phyloP scores from a whole-genome alignment of 2,888 invertebrate genomes.

The Catocala nupta region DNA sequence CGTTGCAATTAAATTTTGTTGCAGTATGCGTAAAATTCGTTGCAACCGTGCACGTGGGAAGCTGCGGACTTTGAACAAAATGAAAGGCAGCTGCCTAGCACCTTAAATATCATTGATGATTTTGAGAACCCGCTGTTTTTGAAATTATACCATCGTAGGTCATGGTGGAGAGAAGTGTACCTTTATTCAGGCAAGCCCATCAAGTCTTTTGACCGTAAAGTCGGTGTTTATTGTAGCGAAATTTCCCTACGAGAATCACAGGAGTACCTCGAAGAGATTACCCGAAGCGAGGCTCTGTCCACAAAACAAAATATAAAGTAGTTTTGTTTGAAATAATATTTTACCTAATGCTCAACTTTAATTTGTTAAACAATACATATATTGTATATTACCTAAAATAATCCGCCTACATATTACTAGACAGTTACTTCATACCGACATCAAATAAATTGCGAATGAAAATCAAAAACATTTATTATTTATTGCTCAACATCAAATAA shows the following conservation, averaged over 20 bases:
- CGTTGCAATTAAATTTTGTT: no score
- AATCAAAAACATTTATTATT: background rate
- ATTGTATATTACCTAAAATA: no score
- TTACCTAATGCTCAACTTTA: no score
- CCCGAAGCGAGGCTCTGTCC: conserved; percentile 34
- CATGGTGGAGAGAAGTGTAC: conserved; percentile 39
- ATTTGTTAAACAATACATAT: no score
- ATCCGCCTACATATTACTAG: no score
- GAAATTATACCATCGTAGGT: conserved; percentile 46
- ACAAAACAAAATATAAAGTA: background rate
- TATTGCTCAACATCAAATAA: conserved; percentile 1
- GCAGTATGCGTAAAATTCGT: no score
- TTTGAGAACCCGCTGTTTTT: conserved; percentile 19
- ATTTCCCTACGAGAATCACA: conserved; percentile 42
- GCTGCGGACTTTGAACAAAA: no score
- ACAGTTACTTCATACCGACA: background rate
- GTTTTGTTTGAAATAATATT: no score
- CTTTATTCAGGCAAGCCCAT: conserved; percentile 57
- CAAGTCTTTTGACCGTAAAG: conserved; percentile 36
- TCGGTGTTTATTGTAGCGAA: conserved; percentile 46
- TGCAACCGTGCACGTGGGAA: no score
- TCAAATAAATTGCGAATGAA: background rate
- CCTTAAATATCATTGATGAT: conserved; percentile 22
- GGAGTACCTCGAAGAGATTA: conserved; percentile 48
- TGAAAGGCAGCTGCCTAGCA: no score